A percentile compares a stretch with the other conserved stretches of the same genome.
Conservation (phyloP, 92 coral and sea anemone species). For the Phenganax marumi region DNA sequence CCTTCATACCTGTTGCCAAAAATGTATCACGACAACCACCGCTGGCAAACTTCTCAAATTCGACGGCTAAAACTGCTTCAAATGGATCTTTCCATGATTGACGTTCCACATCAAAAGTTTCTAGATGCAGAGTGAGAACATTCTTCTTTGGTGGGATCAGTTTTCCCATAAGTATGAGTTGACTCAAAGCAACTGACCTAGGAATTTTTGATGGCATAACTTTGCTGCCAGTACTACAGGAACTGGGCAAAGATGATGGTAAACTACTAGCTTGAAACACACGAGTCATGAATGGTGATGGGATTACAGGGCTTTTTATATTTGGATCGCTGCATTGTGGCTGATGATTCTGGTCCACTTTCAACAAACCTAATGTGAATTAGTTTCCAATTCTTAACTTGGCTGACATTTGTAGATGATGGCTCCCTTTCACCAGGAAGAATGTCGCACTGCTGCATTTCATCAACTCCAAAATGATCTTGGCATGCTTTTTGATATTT, state of each 20-base stretch:
- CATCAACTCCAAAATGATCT: conserved; percentile 16
- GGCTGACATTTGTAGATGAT: conserved; percentile 39
- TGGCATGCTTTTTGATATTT: conserved; percentile 23
- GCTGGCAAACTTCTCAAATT: no score
- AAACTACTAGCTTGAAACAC: neutral
- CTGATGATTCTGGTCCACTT: neutral
- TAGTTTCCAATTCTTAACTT: conserved; percentile 55
- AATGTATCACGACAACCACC: no score
- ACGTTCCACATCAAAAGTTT: no score
- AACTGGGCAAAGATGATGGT: neutral
- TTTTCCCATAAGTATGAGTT: no score
- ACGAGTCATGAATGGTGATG: neutral
- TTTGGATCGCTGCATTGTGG: neutral
- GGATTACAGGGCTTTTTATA: neutral
- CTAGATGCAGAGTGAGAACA: no score
- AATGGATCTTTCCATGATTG: no score
- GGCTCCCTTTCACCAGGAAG: conserved; percentile 57
- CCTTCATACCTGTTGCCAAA: conserved; percentile 49
- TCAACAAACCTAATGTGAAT: conserved; percentile 44
- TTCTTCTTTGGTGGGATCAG: no score
- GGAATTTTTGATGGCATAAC: no score
- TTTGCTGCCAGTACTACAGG: neutral
- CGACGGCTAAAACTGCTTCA: no score
- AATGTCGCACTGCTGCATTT: conserved; percentile 33
- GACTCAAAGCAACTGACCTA: no score